Conservation (phyloP, 1,140 invertebrate genomes). For the Myzus persicae region DNA sequence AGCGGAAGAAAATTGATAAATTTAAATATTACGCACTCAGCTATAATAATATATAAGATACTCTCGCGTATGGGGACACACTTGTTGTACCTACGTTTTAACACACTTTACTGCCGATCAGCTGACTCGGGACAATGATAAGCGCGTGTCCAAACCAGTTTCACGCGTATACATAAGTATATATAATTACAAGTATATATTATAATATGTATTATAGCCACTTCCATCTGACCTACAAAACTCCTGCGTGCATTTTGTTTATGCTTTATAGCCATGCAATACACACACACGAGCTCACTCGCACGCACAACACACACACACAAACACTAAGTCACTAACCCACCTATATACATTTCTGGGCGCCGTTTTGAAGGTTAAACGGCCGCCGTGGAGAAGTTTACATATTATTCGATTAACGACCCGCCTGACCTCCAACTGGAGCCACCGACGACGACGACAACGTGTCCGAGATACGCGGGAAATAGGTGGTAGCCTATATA, state of each 20-base stretch:
- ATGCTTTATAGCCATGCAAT: neutral
- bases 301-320: neutral
- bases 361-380: constrained; percentile 52
- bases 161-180: neutral
- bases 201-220: neutral
- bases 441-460: neutral
- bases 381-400: constrained; percentile 37
- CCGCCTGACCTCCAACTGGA: constrained; percentile 42
- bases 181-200: neutral
- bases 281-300: neutral
- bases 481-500: neutral
- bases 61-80: neutral
- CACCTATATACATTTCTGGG: constrained; percentile 25
- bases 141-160: constrained; percentile 39
- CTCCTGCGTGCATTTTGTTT: neutral
- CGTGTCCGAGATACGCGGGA: neutral
- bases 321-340: neutral
- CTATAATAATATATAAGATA: neutral
- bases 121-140: constrained; percentile 28
- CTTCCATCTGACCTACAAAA: constrained; percentile 37
- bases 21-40: neutral
- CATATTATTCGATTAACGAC: constrained; percentile 43
- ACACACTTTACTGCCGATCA: constrained; percentile 6
- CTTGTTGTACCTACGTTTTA: neutral
- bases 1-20: constrained; percentile 1